These are phyloP conservation scores for Cartodere bifasciata DNA, from an alignment of 2,888 invertebrate genomes.

Conservation along the genomic window DNA sequence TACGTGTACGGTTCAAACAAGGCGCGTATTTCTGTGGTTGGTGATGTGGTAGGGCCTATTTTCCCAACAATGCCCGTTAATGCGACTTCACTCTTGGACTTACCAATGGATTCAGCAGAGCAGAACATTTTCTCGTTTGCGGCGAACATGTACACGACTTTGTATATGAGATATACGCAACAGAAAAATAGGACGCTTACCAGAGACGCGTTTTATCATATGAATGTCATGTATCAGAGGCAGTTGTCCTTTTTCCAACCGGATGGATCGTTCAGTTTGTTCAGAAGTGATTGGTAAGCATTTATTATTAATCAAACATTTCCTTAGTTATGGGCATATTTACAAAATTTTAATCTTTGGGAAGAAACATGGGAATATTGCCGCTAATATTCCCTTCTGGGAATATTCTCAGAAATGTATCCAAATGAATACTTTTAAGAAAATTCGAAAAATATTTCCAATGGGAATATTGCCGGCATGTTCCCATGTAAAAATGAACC, in stretches of 20 bases:
- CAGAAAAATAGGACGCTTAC: slow-evolving; percentile 75
- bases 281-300: slow-evolving; percentile 83
- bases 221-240: slow-evolving; percentile 83
- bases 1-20: slow-evolving; percentile 89
- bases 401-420: too few relatives aligned
- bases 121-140: slow-evolving; percentile 96
- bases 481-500: too few relatives aligned
- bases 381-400: too few relatives aligned
- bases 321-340: too few relatives aligned
- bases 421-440: too few relatives aligned
- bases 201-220: slow-evolving; percentile 67
- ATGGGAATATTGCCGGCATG: too few relatives aligned
- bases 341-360: too few relatives aligned
- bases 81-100: slow-evolving; percentile 62
- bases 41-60: slow-evolving; percentile 86
- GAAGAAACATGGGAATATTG: too few relatives aligned
- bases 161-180: slow-evolving; percentile 84
- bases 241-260: slow-evolving; percentile 82
- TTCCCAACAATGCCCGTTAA: slow-evolving; percentile 89
- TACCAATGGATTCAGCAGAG: slow-evolving; percentile 88
- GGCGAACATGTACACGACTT: slow-evolving; percentile 79
- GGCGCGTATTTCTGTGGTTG: slow-evolving; percentile 71
- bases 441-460: too few relatives aligned
- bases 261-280: slow-evolving; percentile 84
- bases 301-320: too few relatives aligned